Evolutionary conservation across 2,888 invertebrate genomes (phyloP).

Genomic region (Dasypogon diadema): DNA sequence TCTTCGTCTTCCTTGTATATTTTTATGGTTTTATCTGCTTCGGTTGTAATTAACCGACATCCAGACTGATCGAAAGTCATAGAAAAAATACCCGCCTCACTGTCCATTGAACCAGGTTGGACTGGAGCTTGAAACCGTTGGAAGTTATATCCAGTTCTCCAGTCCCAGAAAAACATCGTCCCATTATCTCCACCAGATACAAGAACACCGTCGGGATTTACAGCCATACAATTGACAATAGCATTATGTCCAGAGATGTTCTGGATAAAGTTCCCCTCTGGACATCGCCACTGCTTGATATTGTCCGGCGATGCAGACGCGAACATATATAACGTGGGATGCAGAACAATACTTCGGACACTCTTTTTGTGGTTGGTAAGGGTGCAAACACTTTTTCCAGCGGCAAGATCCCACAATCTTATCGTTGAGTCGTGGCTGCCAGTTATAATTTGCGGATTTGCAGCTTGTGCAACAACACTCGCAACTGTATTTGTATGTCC

Average conservation of each 20-base stretch:
- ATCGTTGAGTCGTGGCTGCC: slow-evolving; percentile 97
- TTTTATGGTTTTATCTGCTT: slow-evolving; percentile 99
- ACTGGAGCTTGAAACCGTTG: slow-evolving; percentile 92
- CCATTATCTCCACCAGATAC: slow-evolving; percentile 99
- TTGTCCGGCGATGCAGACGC: slow-evolving; percentile 98
- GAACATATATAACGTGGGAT: slow-evolving; percentile 90
- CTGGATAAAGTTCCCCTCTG: slow-evolving; percentile 97
- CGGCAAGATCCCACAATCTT: slow-evolving; percentile 96
- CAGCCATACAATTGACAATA: slow-evolving; percentile 95
- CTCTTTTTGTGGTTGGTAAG: slow-evolving; percentile 99
- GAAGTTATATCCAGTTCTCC: slow-evolving; percentile 99
- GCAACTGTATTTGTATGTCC: slow-evolving; percentile 99
- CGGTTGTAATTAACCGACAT: slow-evolving; percentile 92
- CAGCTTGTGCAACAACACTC: slow-evolving; percentile 90
- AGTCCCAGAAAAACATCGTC: slow-evolving; percentile 97
- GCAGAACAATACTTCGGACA: slow-evolving; percentile 81
- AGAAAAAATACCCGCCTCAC: slow-evolving; percentile 97
- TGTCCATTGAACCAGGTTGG: slow-evolving; percentile 99
- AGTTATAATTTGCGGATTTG: slow-evolving; percentile 94
- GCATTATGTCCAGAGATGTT: slow-evolving; percentile 97
- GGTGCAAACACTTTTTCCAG: slow-evolving; percentile 93
- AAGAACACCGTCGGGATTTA: slow-evolving; percentile 94
- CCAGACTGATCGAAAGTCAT: slow-evolving; percentile 97
- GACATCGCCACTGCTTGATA: slow-evolving; percentile 99
- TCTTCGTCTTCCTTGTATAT: slow-evolving; percentile 97